A percentile compares a stretch with the other conserved stretches of the same genome.
Conservation (phyloP, 2,797 vertebrate genomes). For the Muraenolepis orangiensis region DNA sequence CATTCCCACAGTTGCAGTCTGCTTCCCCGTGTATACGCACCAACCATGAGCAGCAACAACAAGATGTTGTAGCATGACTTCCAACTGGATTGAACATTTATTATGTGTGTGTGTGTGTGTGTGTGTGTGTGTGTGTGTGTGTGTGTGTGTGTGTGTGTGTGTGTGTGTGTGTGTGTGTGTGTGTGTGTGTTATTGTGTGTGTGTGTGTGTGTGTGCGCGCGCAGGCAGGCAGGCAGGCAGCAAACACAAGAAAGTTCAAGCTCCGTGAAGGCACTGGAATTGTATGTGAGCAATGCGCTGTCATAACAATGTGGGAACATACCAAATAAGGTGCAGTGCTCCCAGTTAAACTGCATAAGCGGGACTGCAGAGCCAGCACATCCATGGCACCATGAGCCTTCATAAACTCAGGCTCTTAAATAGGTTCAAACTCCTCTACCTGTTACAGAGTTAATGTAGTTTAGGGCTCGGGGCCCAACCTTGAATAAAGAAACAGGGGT, state of each 20-base stretch:
- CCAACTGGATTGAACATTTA: neutral
- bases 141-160: neutral
- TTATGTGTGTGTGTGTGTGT: neutral
- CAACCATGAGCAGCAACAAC: neutral
- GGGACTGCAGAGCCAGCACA: conserved; percentile 27
- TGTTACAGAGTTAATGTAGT: neutral
- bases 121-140: neutral
- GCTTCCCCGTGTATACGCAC: neutral
- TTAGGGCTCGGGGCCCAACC: neutral
- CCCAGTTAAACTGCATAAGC: neutral
- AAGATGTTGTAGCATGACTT: neutral
- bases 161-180: neutral
- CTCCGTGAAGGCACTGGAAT: neutral
- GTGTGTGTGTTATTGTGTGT: neutral
- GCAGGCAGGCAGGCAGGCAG: neutral
- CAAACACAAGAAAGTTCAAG: neutral
- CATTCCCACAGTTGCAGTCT: neutral
- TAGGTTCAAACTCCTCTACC: conserved; percentile 5
- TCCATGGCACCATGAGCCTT: conserved; percentile 12
- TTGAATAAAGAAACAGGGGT: neutral
- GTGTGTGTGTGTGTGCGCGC: neutral
- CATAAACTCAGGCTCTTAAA: conserved; percentile 28
- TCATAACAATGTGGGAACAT: conserved; percentile 21
- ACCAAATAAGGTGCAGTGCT: conserved; percentile 45
- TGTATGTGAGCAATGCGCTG: conserved; percentile 6